Conservation (phyloP, 2,113 vertebrate species). For the Nycticebus coucang region DNA sequence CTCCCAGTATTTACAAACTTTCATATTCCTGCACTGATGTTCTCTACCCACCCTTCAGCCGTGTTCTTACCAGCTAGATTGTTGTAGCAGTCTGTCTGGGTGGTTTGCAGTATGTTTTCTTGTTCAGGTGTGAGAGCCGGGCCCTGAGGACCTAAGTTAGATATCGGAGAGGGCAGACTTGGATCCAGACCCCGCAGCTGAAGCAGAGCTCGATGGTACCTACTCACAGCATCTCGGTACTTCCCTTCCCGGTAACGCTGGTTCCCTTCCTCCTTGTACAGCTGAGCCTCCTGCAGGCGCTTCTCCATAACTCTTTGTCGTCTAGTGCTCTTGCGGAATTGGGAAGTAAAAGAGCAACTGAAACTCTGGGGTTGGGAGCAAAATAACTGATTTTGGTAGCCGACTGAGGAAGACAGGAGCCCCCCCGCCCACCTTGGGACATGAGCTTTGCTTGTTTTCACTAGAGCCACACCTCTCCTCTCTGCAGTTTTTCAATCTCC, state of each 20-base stretch:
- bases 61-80: conserved; percentile 90
- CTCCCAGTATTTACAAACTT: neutral
- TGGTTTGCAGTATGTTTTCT: conserved; percentile 85
- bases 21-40: neutral
- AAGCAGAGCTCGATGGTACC: conserved; percentile 92
- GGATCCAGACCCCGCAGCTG: conserved; percentile 90
- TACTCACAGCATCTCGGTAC: conserved; percentile 90
- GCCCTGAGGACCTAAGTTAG: conserved; percentile 84
- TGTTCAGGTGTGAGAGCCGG: conserved; percentile 85
- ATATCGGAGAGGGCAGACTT: conserved; percentile 83
- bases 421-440: neutral
- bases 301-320: conserved; percentile 69
- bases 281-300: conserved; percentile 86
- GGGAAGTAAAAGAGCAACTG: neutral
- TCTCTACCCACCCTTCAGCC: neutral
- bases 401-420: neutral
- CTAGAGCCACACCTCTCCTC: neutral
- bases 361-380: neutral
- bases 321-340: neutral
- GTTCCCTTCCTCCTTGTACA: conserved; percentile 91
- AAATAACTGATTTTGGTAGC: neutral
- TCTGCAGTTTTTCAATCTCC: neutral
- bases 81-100: conserved; percentile 94
- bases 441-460: neutral
- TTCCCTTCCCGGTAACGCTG: conserved; percentile 88